These are phyloP conservation scores for Scyliorhinus canicula DNA, from an alignment of 2,797 vertebrate species.

Conservation along the genomic window DNA sequence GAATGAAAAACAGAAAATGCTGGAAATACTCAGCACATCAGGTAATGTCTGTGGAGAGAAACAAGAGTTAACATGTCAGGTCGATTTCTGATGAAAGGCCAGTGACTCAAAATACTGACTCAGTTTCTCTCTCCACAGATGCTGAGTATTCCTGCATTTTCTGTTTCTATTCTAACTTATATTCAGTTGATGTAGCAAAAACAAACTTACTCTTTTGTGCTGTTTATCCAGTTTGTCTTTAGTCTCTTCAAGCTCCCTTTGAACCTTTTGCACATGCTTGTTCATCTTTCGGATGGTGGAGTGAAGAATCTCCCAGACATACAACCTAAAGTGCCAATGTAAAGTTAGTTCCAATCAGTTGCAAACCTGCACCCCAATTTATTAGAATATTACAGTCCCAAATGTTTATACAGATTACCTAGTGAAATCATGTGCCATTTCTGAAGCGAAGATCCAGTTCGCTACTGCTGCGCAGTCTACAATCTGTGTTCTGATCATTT, in stretches of 20 bases:
- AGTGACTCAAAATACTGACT: too few species aligned
- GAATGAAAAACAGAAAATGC: too few species aligned
- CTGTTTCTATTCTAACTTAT: too few species aligned
- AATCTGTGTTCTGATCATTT: conserved; percentile 93
- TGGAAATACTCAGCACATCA: too few species aligned
- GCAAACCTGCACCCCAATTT: conserved; percentile 40
- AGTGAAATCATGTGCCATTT: conserved; percentile 90
- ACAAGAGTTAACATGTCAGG: too few species aligned
- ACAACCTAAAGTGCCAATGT: conserved; percentile 63
- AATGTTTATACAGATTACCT: conserved; percentile 60
- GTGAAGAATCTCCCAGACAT: conserved; percentile 92
- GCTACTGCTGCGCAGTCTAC: conserved; percentile 96
- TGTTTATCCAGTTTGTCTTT: conserved; percentile 92
- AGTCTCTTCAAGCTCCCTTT: conserved; percentile 88
- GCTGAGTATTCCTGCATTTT: too few species aligned
- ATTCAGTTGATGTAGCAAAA: not conserved
- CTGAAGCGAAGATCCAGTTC: conserved; percentile 97
- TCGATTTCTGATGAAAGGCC: too few species aligned
- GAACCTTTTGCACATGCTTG: conserved; percentile 95
- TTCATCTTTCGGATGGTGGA: conserved; percentile 98
- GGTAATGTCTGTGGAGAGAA: too few species aligned
- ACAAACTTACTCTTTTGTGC: conserved; percentile 67
- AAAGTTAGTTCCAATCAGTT: not conserved
- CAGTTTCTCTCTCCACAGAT: too few species aligned
- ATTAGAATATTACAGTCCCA: not conserved